Percentiles rank a stretch among this genome's conserved stretches.
phyloP scores from a whole-genome alignment of 2,888 invertebrate genomes.

The Cremastinae sp. region DNA sequence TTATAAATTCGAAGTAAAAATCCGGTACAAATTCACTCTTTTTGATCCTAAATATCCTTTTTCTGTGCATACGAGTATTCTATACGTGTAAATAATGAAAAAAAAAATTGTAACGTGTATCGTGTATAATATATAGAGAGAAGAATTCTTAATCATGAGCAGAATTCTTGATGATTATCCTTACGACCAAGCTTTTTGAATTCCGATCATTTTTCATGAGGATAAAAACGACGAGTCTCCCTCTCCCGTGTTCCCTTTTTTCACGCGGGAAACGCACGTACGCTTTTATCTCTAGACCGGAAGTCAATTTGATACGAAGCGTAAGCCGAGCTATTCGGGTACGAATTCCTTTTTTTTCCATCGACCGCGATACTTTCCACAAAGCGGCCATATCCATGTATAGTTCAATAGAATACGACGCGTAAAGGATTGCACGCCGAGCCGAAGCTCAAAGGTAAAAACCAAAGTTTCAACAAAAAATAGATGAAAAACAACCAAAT shows the following conservation, averaged over 20 bases:
- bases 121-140: not conserved
- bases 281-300: conserved; percentile 25
- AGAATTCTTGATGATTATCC: conserved; percentile 18
- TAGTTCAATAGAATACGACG: conserved; percentile 8
- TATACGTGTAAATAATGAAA: not conserved
- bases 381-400: conserved; percentile 10
- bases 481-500: not conserved
- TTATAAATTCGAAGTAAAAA: conserved; percentile 48
- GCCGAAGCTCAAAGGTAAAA: not conserved
- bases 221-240: conserved; percentile 8
- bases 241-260: conserved; percentile 12
- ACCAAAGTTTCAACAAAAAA: conserved; percentile 21
- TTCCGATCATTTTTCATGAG: conserved; percentile 14
- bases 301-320: conserved; percentile 11
- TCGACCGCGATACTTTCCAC: not conserved
- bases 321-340: conserved; percentile 5
- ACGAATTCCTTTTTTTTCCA: conserved; percentile 5
- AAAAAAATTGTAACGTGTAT: conserved; percentile 25
- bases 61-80: conserved; percentile 3
- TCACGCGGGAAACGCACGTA: conserved; percentile 27
- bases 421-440: not conserved
- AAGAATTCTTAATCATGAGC: conserved; percentile 12
- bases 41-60: conserved; percentile 34
- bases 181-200: conserved; percentile 44
- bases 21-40: conserved; percentile 57